Conservation (phyloP, 92 coral and sea anemone species). For the Umimayanthus kanabou region DNA sequence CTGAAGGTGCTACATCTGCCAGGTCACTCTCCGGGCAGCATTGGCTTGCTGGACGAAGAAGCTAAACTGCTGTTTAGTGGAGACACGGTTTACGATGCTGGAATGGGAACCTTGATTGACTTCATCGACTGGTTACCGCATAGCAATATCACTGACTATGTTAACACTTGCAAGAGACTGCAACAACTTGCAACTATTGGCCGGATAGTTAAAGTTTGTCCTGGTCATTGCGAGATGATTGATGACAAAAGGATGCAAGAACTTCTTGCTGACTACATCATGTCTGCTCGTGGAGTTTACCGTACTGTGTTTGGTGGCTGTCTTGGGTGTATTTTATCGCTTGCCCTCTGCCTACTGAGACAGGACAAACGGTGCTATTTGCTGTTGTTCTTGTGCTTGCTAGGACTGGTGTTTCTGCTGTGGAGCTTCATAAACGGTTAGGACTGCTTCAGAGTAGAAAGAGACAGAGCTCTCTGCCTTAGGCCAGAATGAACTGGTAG, state of each 20-base stretch:
- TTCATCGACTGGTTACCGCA: constrained; percentile 78
- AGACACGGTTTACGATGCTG: constrained; percentile 60
- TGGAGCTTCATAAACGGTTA: neutral
- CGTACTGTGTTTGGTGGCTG: constrained; percentile 57
- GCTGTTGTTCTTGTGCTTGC: neutral
- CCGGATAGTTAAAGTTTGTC: constrained; percentile 63
- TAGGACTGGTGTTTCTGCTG: neutral
- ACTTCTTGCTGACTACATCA: constrained; percentile 53
- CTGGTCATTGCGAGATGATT: constrained; percentile 66
- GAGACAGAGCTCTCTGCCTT: no score
- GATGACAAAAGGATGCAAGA: constrained; percentile 54
- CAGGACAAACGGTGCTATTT: constrained; percentile 62
- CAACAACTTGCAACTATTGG: constrained; percentile 59
- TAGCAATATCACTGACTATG: constrained; percentile 61
- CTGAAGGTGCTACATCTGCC: constrained; percentile 76
- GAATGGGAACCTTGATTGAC: constrained; percentile 13
- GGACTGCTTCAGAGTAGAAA: neutral
- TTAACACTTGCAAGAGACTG: constrained; percentile 59
- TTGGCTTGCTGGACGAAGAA: constrained; percentile 71
- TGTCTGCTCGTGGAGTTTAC: constrained; percentile 43
- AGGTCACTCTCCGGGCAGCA: constrained; percentile 81
- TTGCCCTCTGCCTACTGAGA: constrained; percentile 56
- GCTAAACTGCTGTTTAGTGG: constrained; percentile 72
- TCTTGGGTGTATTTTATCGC: constrained; percentile 30
- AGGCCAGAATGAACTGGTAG: no score